Conservation (phyloP, 1,140 invertebrate genomes). For the Brevipalpus yothersi region DNA sequence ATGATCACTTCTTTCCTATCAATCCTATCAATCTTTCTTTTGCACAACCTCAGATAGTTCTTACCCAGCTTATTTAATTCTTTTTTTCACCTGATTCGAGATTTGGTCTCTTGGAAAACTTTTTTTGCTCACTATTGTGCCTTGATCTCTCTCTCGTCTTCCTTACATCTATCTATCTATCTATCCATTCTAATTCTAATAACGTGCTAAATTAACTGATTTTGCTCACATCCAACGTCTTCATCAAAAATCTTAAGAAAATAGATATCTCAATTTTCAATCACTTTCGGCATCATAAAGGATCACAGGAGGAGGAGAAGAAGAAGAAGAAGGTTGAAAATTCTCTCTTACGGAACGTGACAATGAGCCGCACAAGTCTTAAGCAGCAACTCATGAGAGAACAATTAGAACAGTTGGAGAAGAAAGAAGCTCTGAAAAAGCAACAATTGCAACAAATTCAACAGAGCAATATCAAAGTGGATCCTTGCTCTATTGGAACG, state of each 20-base stretch:
- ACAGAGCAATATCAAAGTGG: neutral
- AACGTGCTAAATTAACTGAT: neutral
- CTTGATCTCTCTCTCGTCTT: too few relatives aligned
- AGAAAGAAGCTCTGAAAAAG: neutral
- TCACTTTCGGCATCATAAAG: neutral
- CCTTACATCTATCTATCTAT: too few relatives aligned
- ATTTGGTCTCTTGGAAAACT: neutral
- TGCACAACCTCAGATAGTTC: too few relatives aligned
- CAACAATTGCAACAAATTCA: slow-evolving; percentile 1
- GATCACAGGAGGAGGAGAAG: neutral
- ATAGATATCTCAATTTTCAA: neutral
- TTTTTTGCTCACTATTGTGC: neutral
- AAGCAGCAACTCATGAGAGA: slow-evolving; percentile 2
- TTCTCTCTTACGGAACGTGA: neutral
- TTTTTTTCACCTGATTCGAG: neutral
- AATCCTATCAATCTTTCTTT: too few relatives aligned
- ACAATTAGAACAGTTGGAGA: neutral
- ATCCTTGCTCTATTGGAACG: neutral
- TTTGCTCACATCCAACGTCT: neutral
- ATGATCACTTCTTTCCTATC: neutral
- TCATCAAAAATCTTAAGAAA: neutral
- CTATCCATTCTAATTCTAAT: neutral
- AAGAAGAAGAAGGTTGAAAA: neutral
- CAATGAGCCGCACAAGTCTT: slow-evolving; percentile 1
- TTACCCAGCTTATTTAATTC: neutral